Base-by-base conservation (phyloP, 2,797 vertebrate species). In the Taenioides sp. region DNA sequence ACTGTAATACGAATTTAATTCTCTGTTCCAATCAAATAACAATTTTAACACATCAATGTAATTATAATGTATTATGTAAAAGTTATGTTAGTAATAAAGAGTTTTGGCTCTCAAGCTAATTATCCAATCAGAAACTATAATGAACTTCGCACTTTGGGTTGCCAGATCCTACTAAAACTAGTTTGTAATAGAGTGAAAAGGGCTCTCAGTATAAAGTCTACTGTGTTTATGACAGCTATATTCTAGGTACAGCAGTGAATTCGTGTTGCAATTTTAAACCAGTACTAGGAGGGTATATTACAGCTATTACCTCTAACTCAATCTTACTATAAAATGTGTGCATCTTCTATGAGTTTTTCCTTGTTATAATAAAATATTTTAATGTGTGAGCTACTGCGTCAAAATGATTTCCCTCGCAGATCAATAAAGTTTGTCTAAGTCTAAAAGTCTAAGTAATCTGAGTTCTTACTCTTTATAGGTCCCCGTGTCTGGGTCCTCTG, bases 391-490 rank as follows among this genome's bases (percentile, higher is more conserved):
- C 34, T 37, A 37, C 34, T 10, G 34, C 9, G 2, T 37, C 9
- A 1, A 37, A 37, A 10, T 37, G 34, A 10, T 37, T 37, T 37
- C 34, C 7, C 9, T 37, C 10, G 34, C 2, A 37, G 34, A 37
- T 37, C 34, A 10, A 37, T 37, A 37, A 37, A 37, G 7, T 37
- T 37, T 37, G 34, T 2, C 9, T 10, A 37, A 37, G 34, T 37
- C 9, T 37, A 37, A 10, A 37, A 37, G 34, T 37, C 9, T 37
- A 37, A 10, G 34, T 37, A 54, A n/a, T 0, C n/a, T 22, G n/a
- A 59, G 27, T 2, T 12, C 97, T 95, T 94, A 99, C 98, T 99
- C 98, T 94, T 95, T 98, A 67, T 95, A 97, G 22, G 96, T 97
- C 82, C 93, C 90, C 0, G 95, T 95, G 88, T 99, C 98, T 0